These are phyloP conservation scores for Lutraria rhynchaena DNA, from an alignment of 1,140 invertebrate species.

Conservation along the genomic window DNA sequence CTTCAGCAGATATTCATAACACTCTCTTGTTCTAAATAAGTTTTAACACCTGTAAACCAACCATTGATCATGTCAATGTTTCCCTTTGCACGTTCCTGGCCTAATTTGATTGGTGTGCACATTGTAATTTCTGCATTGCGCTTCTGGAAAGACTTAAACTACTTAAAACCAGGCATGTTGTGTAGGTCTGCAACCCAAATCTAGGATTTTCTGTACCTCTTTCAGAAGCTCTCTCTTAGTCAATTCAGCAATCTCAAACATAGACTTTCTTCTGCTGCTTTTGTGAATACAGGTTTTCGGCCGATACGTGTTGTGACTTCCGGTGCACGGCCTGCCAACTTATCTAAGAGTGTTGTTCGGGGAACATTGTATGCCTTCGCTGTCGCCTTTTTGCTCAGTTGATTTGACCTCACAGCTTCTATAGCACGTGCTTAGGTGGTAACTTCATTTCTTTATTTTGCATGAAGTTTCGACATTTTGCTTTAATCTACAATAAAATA, in stretches of 20 bases:
- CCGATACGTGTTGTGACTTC: constrained; percentile 9
- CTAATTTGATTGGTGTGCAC: not conserved
- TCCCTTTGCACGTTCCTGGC: not conserved
- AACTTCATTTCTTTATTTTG: constrained; percentile 19
- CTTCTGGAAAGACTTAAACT: constrained; percentile 1
- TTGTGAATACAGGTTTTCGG: constrained; percentile 13
- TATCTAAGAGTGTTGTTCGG: constrained; percentile 28
- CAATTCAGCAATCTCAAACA: constrained; percentile 18
- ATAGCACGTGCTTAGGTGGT: constrained; percentile 20
- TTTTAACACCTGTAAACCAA: constrained; percentile 7
- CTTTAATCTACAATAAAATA: too few relatives aligned
- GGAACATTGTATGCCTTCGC: constrained; percentile 21
- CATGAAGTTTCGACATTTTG: not conserved
- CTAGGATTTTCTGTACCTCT: constrained; percentile 12
- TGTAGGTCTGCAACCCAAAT: constrained; percentile 1
- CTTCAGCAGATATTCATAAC: not conserved
- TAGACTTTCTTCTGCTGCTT: not conserved
- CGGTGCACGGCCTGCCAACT: constrained; percentile 11
- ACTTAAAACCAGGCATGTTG: constrained; percentile 19
- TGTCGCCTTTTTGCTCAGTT: not conserved
- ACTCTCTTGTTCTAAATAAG: constrained; percentile 9
- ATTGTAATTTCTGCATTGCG: constrained; percentile 14
- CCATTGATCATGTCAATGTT: constrained; percentile 4
- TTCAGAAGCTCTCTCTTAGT: constrained; percentile 1
- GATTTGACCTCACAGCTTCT: constrained; percentile 12